Base-by-base conservation (phyloP, 2,888 invertebrate species). In the Timema podura region DNA sequence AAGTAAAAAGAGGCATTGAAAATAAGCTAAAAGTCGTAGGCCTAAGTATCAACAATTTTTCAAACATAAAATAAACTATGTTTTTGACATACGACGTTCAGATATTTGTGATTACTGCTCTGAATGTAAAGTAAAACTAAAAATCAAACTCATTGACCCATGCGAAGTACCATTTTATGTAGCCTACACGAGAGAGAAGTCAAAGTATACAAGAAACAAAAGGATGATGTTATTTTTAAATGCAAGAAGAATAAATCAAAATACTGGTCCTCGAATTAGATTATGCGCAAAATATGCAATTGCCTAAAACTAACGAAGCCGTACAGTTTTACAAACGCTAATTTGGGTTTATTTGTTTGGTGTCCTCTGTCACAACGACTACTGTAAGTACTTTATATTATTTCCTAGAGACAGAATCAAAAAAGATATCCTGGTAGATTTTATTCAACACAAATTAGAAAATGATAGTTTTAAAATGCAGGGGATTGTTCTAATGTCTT, bases 281-380 rank as follows among this genome's bases (percentile, higher is more conserved):
- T 68, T 74, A 74, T 57, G 71, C 69, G n/a, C 75, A 75, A 66
- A 75, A 75, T 70, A 51, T 74, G 13, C 72, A 74, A 15, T 67
- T 75, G 7, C 75, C 74, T 6, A 74, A 74, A 54, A 49, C 74
- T n/a, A 71, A 48, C 44, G 68, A 70, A 44, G 73, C 51, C 61
- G 51, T 47, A 15, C 73, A 74, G 68, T 75, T 73, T 68, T 74
- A 75, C 67, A 74, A 71, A 66, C 51, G 74, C 72, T 73, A n/a
- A 49, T 74, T 47, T 74, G 73, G 68, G 49, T 74, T 48, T 73
- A 74, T 67, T 44, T 72, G 13, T 75, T 75, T 64, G 74, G 73
- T 67, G 59, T 73, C 16, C 73, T 73, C 64, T 71, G 70, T 54
- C 73, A 74, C 68, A 75, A 74, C 59, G 72, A 74, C 61, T 57